A percentile compares a stretch with the other conserved stretches of the same genome.
These are phyloP conservation scores for Solenodon paradoxus DNA, from an alignment of 2,113 vertebrate species.

Conservation along the genomic window DNA sequence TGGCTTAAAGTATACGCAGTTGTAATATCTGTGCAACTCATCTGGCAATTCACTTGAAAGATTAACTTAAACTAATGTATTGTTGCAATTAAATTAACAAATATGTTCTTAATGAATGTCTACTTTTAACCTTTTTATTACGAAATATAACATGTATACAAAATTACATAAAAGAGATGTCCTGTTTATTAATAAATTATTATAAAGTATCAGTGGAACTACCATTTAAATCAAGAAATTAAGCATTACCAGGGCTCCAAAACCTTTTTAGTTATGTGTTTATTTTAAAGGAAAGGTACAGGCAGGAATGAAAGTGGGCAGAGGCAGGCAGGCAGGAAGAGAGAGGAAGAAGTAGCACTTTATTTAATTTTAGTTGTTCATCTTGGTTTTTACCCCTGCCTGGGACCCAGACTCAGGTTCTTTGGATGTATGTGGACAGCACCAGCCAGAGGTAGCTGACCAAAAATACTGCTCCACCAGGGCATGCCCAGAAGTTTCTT, in stretches of 20 bases:
- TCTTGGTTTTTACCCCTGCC: too few relatives aligned
- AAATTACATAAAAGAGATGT: constrained; percentile 22
- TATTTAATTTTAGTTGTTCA: too few relatives aligned
- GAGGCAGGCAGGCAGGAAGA: too few relatives aligned
- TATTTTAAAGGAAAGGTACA: too few relatives aligned
- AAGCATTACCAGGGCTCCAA: neutral
- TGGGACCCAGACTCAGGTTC: too few relatives aligned
- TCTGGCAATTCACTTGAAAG: constrained; percentile 13
- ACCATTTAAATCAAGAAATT: neutral
- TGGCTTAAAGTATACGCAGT: neutral
- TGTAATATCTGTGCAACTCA: neutral
- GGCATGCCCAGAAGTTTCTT: neutral
- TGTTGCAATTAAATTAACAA: neutral
- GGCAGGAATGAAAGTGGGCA: too few relatives aligned
- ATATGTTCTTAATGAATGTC: neutral
- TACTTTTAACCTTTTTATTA: constrained; percentile 9
- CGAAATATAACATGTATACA: neutral
- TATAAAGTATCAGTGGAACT: neutral
- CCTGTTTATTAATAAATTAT: constrained; percentile 30
- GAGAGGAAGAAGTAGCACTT: too few relatives aligned
- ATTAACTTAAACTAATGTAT: neutral
- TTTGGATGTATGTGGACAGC: too few relatives aligned
- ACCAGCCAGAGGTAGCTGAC: too few relatives aligned
- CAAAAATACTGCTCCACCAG: too few relatives aligned
- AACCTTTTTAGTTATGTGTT: too few relatives aligned